Conservation (phyloP, 1,140 invertebrate genomes). For the Berghia stephanieae region DNA sequence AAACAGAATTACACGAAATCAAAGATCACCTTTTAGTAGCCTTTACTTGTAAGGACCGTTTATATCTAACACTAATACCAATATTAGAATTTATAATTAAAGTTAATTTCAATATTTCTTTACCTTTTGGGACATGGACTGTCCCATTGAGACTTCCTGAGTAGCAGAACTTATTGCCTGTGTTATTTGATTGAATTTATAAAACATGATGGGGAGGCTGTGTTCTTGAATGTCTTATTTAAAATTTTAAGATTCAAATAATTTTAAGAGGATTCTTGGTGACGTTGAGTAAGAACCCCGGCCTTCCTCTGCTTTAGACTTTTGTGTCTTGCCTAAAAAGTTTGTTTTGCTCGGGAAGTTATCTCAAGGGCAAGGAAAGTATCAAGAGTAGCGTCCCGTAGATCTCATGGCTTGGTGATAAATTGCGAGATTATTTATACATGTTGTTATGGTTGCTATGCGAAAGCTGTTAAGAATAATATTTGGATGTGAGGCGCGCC, state of each 20-base stretch:
- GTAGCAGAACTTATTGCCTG: constrained; percentile 24
- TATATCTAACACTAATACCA: not conserved
- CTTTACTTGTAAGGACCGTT: not conserved
- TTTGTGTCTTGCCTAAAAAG: too few species aligned
- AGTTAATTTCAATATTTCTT: not conserved
- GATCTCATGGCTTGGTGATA: not conserved
- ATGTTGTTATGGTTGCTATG: constrained; percentile 41
- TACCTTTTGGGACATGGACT: constrained; percentile 22
- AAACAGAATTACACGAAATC: not conserved
- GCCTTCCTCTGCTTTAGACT: too few species aligned
- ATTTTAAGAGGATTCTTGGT: too few species aligned
- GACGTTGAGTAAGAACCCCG: too few species aligned
- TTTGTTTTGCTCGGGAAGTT: too few species aligned
- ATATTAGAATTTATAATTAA: not conserved
- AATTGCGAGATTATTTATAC: not conserved
- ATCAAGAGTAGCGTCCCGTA: constrained; percentile 23
- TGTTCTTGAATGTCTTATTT: constrained; percentile 17
- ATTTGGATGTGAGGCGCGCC: not conserved
- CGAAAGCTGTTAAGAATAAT: constrained; percentile 12
- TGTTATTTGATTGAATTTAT: constrained; percentile 38
- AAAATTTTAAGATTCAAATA: constrained; percentile 17
- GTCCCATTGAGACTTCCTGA: constrained; percentile 28
- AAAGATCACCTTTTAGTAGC: constrained; percentile 2
- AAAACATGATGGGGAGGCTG: constrained; percentile 40
- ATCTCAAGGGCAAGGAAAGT: not conserved